Conservation (phyloP, 2,113 vertebrate genomes). For the Cromileptes altivelis region DNA sequence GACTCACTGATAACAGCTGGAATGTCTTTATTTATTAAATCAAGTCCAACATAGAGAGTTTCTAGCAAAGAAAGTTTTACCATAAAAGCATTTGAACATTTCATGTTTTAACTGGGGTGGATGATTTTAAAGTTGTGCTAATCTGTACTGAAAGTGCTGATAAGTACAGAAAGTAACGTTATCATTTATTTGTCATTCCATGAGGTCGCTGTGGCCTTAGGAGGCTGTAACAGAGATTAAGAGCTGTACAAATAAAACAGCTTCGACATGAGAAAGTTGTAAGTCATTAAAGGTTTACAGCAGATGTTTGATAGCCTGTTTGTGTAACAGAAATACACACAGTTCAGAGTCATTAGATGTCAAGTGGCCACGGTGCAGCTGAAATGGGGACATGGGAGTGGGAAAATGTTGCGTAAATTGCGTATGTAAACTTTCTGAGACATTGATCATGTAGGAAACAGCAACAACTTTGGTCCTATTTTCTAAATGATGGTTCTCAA, state of each 20-base stretch:
- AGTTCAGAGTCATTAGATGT: background rate
- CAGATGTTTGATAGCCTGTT: background rate
- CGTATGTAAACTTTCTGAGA: background rate
- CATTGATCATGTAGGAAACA: background rate
- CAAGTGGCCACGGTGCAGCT: background rate
- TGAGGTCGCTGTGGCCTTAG: background rate
- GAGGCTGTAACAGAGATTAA: constrained; percentile 6
- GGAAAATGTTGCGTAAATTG: background rate
- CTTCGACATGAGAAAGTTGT: background rate
- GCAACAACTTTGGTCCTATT: background rate
- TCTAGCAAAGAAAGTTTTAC: constrained; percentile 6
- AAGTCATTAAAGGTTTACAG: background rate
- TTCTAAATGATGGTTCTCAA: background rate
- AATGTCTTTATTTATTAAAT: constrained; percentile 18
- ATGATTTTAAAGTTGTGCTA: background rate
- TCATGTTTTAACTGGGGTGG: background rate
- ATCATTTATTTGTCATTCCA: constrained; percentile 4
- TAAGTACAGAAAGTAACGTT: background rate
- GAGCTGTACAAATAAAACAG: background rate
- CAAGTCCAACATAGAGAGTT: background rate
- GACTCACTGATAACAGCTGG: constrained; percentile 10
- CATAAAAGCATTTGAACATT: constrained; percentile 1
- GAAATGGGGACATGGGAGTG: background rate
- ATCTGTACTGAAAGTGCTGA: background rate
- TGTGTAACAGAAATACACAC: constrained; percentile 4